Base-by-base conservation (phyloP, 2,888 invertebrate genomes). In the Leptopilina syphax region DNA sequence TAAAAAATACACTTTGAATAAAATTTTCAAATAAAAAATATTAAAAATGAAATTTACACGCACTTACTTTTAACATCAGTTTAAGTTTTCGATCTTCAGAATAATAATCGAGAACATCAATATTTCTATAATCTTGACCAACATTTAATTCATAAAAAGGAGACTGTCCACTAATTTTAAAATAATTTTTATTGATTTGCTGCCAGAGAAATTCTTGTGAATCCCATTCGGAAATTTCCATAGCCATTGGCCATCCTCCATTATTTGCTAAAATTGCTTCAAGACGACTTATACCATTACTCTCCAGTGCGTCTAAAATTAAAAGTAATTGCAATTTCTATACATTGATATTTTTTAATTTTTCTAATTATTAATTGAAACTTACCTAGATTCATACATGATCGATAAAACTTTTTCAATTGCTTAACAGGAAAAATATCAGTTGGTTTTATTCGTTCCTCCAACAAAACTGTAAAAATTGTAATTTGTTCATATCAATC, bases 191-290 rank as follows among this genome's bases (percentile, higher is more conserved):
- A n/a, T 88, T 87, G 18, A 89, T 83, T n/a, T 66, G 79, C 80
- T 86, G 85, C 88, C 88, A 89, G 1, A 77, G 78, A 27, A 87
- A 82, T 3, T 83, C 82, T 6, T 84, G 65, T 0, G 84, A 81
- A 27, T 85, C 77, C 88, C 88, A 88, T 82, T 89, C 87, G 0
- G 83, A 85, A 3, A 78, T 68, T 18, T 88, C 86, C 85, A 89
- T 86, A 63, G 83, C 82, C 77, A 89, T 80, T 0, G 88, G 88
- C 88, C 88, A 88, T 5, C 88, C 88, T 13, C 88, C 88, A 66
- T 81, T 79, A 65, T 83, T 82, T 70, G 85, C 81, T 10, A 88
- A 4, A 7, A 86, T 84, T 41, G 85, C 83, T 41, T 86, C 66
- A 12, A 89, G 24, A 6, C 87, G 86, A 10, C 84, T 83, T 1